These are phyloP conservation scores for Ranitomeya variabilis DNA, from an alignment of 2,113 vertebrate species.

Conservation along the genomic window DNA sequence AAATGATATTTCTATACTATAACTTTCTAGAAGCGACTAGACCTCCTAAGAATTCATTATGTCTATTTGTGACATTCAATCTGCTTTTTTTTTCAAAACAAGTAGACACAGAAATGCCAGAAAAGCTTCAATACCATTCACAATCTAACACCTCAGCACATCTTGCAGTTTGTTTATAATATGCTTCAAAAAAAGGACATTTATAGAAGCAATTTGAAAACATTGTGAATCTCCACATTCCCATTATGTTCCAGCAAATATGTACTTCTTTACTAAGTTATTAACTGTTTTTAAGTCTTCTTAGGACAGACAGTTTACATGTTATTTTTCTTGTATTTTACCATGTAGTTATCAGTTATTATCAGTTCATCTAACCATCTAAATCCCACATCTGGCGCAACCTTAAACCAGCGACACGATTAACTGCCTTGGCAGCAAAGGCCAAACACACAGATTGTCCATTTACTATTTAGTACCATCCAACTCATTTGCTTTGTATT, in stretches of 20 bases:
- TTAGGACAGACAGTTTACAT: background rate
- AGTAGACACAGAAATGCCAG: constrained; percentile 51
- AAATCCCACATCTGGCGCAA: background rate
- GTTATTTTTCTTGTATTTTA: background rate
- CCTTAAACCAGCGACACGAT: background rate
- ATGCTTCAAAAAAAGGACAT: constrained; percentile 49
- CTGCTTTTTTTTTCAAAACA: constrained; percentile 52
- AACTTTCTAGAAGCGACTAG: constrained; percentile 16
- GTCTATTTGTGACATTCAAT: constrained; percentile 55
- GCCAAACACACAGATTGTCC: background rate
- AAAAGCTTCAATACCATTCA: constrained; percentile 57
- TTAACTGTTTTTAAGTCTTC: background rate
- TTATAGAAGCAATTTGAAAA: constrained; percentile 45
- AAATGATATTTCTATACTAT: constrained; percentile 21
- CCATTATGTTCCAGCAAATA: constrained; percentile 32
- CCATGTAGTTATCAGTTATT: background rate
- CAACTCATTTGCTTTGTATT: background rate
- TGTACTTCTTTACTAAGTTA: background rate
- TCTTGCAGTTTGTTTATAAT: constrained; percentile 46
- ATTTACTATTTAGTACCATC: background rate
- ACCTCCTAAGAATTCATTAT: constrained; percentile 54
- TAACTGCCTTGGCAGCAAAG: background rate
- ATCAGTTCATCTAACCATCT: background rate
- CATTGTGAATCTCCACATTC: constrained; percentile 24
- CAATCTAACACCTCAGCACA: constrained; percentile 53